A percentile compares a stretch with the other conserved stretches of the same genome.
Conservation (phyloP, 2,113 vertebrate species). For the Sceloporus undulatus region DNA sequence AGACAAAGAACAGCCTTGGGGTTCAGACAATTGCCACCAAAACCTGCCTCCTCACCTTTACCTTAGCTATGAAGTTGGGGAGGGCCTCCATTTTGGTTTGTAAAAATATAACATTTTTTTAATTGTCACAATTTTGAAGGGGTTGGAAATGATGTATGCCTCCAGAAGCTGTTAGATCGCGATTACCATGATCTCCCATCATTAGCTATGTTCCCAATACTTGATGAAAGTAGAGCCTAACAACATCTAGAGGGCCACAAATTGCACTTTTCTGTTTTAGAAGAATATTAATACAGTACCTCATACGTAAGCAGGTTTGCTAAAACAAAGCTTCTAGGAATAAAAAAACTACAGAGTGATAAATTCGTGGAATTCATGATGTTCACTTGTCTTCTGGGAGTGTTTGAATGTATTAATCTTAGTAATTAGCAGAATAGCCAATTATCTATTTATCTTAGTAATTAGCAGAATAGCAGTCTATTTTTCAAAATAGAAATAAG, state of each 20-base stretch:
- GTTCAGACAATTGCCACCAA: not conserved
- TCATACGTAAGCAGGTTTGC: too few relatives aligned
- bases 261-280: not conserved
- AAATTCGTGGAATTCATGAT: not conserved
- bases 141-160: not conserved
- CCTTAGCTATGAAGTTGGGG: not conserved
- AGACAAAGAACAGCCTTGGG: not conserved
- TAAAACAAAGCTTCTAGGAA: not conserved
- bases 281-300: too few relatives aligned
- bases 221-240: too few relatives aligned
- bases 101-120: not conserved
- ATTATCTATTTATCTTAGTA: conserved; percentile 9
- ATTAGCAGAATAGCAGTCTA: conserved; percentile 29
- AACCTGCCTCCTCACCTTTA: not conserved
- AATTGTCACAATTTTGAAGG: not conserved
- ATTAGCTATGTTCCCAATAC: too few relatives aligned
- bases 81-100: not conserved
- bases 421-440: conserved; percentile 29
- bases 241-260: not conserved
- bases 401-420: not conserved
- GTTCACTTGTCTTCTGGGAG: conserved; percentile 23
- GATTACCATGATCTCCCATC: too few relatives aligned
- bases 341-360: conserved; percentile 23
- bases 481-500: conserved; percentile 40
- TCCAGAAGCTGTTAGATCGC: not conserved